phyloP scores from a whole-genome alignment of 2,797 vertebrate genomes.

The Microctenopoma steveboyesi region DNA sequence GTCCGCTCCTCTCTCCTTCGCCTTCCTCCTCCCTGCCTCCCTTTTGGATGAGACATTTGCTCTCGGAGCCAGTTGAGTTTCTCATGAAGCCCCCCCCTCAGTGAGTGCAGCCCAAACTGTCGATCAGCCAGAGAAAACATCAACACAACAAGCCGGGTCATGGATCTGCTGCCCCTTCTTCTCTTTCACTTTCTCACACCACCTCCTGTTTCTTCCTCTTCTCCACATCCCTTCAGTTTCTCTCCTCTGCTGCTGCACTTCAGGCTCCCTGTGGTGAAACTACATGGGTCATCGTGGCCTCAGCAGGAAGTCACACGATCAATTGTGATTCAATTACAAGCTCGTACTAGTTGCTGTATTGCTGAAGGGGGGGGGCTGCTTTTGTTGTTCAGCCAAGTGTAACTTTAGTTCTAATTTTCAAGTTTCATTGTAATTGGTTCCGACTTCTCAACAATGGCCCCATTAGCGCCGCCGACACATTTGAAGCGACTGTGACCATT shows the following conservation, averaged over 20 bases:
- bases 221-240: background rate
- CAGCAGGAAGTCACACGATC: constrained; percentile 13
- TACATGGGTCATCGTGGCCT: constrained; percentile 10
- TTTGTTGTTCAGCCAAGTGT: background rate
- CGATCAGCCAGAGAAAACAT: constrained; percentile 61
- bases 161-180: background rate
- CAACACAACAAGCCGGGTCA: constrained; percentile 46
- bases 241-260: background rate
- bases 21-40: background rate
- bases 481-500: background rate
- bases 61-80: constrained; percentile 47
- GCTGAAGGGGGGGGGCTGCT: background rate
- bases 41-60: constrained; percentile 19
- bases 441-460: constrained; percentile 16
- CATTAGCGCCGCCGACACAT: background rate
- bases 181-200: background rate
- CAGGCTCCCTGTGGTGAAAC: background rate
- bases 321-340: constrained; percentile 19
- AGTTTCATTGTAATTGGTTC: constrained; percentile 7
- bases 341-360: background rate
- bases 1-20: background rate
- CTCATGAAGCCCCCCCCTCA: constrained; percentile 67
- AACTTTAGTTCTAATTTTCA: no score
- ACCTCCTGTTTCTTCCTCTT: background rate
- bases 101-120: constrained; percentile 45